A percentile compares a stretch with the other conserved stretches of the same genome.
Conservation (phyloP, 2,888 invertebrate species). For the Drosophila monieri region DNA sequence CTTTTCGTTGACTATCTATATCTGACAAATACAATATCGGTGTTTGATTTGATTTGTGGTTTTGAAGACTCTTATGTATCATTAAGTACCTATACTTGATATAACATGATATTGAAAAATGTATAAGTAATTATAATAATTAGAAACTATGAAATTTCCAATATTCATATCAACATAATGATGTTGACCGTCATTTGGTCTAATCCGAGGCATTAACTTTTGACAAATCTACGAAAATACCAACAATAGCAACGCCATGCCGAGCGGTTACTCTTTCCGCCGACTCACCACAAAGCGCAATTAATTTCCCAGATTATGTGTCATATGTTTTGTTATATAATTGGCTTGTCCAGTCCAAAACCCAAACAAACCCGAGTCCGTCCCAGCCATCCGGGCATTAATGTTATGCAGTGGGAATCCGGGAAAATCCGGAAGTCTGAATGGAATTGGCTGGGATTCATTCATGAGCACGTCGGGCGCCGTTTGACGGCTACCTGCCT, state of each 20-base stretch:
- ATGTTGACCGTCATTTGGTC: conserved; percentile 15
- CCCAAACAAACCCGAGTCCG: conserved; percentile 30
- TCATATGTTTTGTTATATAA: conserved; percentile 77
- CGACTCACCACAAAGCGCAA: conserved; percentile 68
- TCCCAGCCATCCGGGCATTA: conserved; percentile 42
- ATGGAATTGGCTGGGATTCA: conserved; percentile 63
- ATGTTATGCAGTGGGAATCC: conserved; percentile 33
- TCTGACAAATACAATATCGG: too few relatives aligned
- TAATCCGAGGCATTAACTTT: conserved; percentile 46
- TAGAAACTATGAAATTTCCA: too few relatives aligned
- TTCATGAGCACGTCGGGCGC: conserved; percentile 58
- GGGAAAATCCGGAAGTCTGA: conserved; percentile 52
- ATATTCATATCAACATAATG: background rate
- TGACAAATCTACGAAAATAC: conserved; percentile 36
- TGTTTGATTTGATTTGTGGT: background rate
- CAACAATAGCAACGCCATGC: conserved; percentile 13
- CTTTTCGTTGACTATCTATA: background rate
- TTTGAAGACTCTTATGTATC: background rate
- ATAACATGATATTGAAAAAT: background rate
- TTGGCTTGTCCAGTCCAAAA: conserved; percentile 59
- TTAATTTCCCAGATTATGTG: conserved; percentile 67
- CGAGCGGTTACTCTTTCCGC: conserved; percentile 44
- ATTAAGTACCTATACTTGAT: too few relatives aligned
- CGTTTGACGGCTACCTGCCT: conserved; percentile 63
- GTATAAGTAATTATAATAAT: background rate